Conservation (phyloP, 2,888 invertebrate species). For the Euphydryas editha region DNA sequence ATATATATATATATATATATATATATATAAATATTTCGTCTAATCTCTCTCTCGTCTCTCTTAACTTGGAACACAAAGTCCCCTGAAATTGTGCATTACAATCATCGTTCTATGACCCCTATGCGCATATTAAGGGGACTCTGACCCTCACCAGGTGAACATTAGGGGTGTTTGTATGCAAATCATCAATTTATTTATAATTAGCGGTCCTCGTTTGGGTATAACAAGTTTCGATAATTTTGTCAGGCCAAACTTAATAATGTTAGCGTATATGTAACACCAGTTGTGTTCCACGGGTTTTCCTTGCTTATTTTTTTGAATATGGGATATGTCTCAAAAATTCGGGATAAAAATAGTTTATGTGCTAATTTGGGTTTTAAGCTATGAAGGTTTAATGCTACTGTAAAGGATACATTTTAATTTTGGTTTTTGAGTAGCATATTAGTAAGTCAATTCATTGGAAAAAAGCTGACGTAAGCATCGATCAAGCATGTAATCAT, state of each 20-base stretch:
- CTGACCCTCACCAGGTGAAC: slow-evolving; percentile 58
- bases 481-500: too few species aligned
- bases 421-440: too few species aligned
- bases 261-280: not conserved
- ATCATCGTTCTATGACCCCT: slow-evolving; percentile 69
- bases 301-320: not conserved
- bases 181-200: slow-evolving; percentile 34
- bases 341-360: too few species aligned
- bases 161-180: slow-evolving; percentile 39
- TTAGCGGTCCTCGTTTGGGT: slow-evolving; percentile 14
- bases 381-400: too few species aligned
- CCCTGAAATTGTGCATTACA: slow-evolving; percentile 79
- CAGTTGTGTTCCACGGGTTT: not conserved
- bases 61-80: slow-evolving; percentile 49
- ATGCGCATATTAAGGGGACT: slow-evolving; percentile 65
- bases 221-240: slow-evolving; percentile 16
- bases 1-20: not conserved
- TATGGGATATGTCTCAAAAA: too few species aligned
- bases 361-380: too few species aligned
- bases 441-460: too few species aligned
- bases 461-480: too few species aligned
- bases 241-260: not conserved
- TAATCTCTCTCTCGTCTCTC: slow-evolving; percentile 32
- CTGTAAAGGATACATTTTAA: too few species aligned
- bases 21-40: not conserved